Evolutionary conservation across 2,113 vertebrate genomes (phyloP), one percentile per base, ranked within the genome.

Genomic region (Pholis gunnellus): DNA sequence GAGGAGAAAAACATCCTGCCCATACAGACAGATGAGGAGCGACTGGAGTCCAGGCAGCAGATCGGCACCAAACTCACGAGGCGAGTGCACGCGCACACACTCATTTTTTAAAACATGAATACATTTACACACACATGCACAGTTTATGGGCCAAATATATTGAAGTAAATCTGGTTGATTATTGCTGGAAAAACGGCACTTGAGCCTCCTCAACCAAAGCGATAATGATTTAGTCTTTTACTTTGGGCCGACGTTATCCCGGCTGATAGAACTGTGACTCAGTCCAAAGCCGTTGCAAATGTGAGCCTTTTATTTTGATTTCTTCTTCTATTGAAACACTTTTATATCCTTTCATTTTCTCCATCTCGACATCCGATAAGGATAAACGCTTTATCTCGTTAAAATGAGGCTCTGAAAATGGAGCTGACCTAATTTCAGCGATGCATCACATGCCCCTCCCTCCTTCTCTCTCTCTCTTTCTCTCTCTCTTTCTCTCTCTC

Each of bases 1-100:
- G 97, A 99, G 90, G 98, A 99, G 79, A 99, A 99, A 94, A 99
- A 99, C 91, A 99, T 99, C 91, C 95, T 99, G 34, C 98, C 98
- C 74, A 94, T 97, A 94, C 98, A 99, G 94, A 98, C 97, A 0
- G 98, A 99, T 22, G 98, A 99, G 57, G 98, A 99, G 91, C 94
- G 98, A 31, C 95, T 98, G 0, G 98, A 99, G 90, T 96, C 98
- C 50, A 94, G 98, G 91, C 98, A 99, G 92, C 98, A 97, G 93
- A 99, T 99, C 29, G 98, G 98, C 88, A 98, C 96, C 89, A 99
- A 99, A 91, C 96, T 99, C 76, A 99, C 96, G 86, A 96, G 98
- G 98, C 98, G 93, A 88, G 95, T n/a, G 9, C 9, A 20, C n/a
- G 15, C 44, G 15, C 15, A 68, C 15, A 65, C 42, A 22, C 40